phyloP scores from a whole-genome alignment of 2,797 vertebrate species.

The Scomberomorus guttatus region DNA sequence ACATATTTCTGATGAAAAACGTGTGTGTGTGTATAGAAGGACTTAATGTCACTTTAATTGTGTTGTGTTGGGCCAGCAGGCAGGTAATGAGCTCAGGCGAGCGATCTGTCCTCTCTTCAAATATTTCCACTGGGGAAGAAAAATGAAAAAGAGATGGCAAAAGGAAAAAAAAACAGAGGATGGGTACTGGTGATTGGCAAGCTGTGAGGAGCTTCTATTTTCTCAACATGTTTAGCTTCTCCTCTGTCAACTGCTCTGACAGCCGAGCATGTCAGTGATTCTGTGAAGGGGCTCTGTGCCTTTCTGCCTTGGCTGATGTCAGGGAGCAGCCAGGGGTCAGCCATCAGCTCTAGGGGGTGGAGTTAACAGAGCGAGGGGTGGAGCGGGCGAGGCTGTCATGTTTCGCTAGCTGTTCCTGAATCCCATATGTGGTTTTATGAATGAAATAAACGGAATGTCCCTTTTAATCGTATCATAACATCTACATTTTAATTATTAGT shows the following conservation, averaged over 20 bases:
- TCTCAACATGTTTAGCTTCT: slow-evolving; percentile 78
- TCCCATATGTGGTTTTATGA: slow-evolving; percentile 44
- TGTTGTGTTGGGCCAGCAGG: slow-evolving; percentile 59
- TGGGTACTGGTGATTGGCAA: slow-evolving; percentile 79
- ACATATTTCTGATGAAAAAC: slow-evolving; percentile 30
- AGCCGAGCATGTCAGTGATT: slow-evolving; percentile 78
- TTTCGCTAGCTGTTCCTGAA: slow-evolving; percentile 9
- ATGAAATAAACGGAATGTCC: slow-evolving; percentile 40
- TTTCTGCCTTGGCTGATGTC: slow-evolving; percentile 72
- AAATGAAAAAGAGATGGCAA: neutral
- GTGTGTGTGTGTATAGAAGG: slow-evolving; percentile 51
- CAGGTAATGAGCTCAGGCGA: slow-evolving; percentile 71
- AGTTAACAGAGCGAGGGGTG: slow-evolving; percentile 36
- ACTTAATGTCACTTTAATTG: slow-evolving; percentile 69
- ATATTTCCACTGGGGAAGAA: slow-evolving; percentile 69
- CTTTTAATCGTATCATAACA: neutral
- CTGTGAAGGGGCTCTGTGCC: slow-evolving; percentile 64
- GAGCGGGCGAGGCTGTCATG: slow-evolving; percentile 26
- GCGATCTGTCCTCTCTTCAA: slow-evolving; percentile 65
- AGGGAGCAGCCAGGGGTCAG: slow-evolving; percentile 82
- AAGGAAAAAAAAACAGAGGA: slow-evolving; percentile 17
- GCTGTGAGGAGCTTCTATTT: slow-evolving; percentile 74
- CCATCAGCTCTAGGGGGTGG: slow-evolving; percentile 66
- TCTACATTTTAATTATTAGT: slow-evolving; percentile 19
- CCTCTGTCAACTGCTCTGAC: slow-evolving; percentile 80